Evolutionary conservation across 2,113 vertebrate species (phyloP).

Genomic region (Bathybates hornii): DNA sequence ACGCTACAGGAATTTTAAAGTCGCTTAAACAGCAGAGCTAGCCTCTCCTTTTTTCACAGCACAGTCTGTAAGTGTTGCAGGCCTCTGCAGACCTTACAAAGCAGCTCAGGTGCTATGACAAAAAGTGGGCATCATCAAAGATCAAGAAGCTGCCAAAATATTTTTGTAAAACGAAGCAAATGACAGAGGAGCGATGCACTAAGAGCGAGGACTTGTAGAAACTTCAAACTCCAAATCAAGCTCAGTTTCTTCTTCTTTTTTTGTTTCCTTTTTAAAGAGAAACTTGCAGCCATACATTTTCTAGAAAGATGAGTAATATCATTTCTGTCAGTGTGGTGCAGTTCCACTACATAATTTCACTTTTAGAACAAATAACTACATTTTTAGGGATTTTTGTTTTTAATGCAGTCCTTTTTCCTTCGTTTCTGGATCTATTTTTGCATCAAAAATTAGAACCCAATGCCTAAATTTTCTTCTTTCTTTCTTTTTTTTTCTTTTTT

Average conservation of each 20-base stretch:
- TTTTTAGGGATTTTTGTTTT: not conserved
- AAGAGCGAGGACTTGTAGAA: not conserved
- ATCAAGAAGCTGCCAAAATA: not conserved
- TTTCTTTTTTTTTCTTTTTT: not conserved
- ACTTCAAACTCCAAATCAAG: not conserved
- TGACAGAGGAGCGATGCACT: not conserved
- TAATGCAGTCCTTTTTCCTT: not conserved
- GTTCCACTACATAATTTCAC: not conserved
- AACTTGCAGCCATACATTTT: not conserved
- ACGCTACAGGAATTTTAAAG: not conserved
- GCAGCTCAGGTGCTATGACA: not conserved
- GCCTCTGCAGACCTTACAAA: not conserved
- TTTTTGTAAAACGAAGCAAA: not conserved
- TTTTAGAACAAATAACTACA: not conserved
- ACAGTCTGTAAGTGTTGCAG: not conserved
- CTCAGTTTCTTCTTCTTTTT: not conserved
- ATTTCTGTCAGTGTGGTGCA: not conserved
- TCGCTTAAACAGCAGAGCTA: not conserved
- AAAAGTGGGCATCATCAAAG: not conserved
- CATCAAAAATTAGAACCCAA: not conserved
- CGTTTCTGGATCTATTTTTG: not conserved
- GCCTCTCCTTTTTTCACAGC: not conserved
- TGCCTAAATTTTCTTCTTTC: fast-evolving
- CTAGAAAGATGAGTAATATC: not conserved
- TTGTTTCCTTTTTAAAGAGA: not conserved